phyloP scores from a whole-genome alignment of 2,113 vertebrate species.

The Hippocampus guttulatus region DNA sequence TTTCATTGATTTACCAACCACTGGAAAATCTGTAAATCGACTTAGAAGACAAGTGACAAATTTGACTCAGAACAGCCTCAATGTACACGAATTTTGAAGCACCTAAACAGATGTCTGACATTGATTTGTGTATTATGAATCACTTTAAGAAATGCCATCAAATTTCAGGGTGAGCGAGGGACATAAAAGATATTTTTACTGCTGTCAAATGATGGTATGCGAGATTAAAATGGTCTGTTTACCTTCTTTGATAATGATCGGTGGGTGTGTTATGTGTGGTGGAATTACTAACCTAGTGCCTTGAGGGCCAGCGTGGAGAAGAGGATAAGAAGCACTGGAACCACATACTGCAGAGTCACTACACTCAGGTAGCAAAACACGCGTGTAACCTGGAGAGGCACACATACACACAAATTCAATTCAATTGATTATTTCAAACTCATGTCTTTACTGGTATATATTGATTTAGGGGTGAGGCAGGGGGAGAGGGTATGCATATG shows the following conservation, averaged over 20 bases:
- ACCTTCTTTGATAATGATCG: not conserved
- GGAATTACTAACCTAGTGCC: conserved; percentile 74
- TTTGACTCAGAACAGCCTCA: too few species aligned
- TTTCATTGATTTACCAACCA: too few species aligned
- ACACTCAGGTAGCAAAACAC: conserved; percentile 91
- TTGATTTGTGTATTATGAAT: too few species aligned
- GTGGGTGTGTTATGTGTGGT: not conserved
- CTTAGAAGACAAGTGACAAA: too few species aligned
- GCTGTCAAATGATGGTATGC: not conserved
- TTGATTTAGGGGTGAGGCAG: too few species aligned
- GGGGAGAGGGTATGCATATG: too few species aligned
- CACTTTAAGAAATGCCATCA: too few species aligned
- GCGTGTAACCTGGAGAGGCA: conserved; percentile 76
- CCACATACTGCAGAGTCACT: conserved; percentile 89
- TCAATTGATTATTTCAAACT: not conserved
- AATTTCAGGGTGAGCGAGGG: too few species aligned
- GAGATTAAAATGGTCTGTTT: not conserved
- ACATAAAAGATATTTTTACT: too few species aligned
- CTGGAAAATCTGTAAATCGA: too few species aligned
- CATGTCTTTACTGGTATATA: not conserved
- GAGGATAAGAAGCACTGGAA: conserved; percentile 82
- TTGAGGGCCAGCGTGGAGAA: conserved; percentile 87
- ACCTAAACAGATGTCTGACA: too few species aligned
- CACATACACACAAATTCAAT: not conserved
- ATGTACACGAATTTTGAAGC: too few species aligned